Conservation (phyloP, 2,797 vertebrate genomes). For the Muscicapa striata region DNA sequence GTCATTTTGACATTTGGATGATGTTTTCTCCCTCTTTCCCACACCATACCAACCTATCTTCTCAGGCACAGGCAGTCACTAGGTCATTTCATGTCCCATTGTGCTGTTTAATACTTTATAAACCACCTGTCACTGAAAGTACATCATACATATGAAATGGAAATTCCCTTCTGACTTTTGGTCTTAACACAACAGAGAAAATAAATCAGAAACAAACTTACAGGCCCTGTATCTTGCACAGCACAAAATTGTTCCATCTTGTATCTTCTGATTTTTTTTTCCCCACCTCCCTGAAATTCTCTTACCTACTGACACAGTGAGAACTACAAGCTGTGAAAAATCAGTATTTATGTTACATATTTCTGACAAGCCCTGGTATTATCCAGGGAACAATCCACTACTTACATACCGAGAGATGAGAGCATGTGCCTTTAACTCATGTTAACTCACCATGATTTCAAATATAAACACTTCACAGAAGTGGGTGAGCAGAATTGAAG, state of each 20-base stretch:
- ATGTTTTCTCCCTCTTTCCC: neutral
- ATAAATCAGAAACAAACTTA: neutral
- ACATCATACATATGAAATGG: neutral
- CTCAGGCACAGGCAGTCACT: neutral
- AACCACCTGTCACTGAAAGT: neutral
- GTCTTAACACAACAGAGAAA: neutral
- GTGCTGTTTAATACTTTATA: neutral
- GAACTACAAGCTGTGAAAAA: conserved; percentile 60
- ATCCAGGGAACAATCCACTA: conserved; percentile 36
- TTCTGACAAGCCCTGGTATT: conserved; percentile 45
- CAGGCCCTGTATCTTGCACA: neutral
- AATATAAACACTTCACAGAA: conserved; percentile 58
- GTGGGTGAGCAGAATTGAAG: conserved; percentile 51
- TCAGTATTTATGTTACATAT: conserved; percentile 27
- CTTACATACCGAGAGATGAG: conserved; percentile 36
- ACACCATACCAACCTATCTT: neutral
- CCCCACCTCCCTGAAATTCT: conserved; percentile 15
- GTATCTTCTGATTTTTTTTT: neutral
- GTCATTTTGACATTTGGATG: neutral
- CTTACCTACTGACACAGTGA: conserved; percentile 18
- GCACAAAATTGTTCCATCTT: neutral
- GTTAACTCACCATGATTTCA: conserved; percentile 46
- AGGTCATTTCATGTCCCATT: neutral
- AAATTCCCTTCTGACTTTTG: neutral
- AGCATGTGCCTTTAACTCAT: conserved; percentile 53